Evolutionary conservation across 2,888 invertebrate species (phyloP).

Genomic region (Bimastos eiseni): DNA sequence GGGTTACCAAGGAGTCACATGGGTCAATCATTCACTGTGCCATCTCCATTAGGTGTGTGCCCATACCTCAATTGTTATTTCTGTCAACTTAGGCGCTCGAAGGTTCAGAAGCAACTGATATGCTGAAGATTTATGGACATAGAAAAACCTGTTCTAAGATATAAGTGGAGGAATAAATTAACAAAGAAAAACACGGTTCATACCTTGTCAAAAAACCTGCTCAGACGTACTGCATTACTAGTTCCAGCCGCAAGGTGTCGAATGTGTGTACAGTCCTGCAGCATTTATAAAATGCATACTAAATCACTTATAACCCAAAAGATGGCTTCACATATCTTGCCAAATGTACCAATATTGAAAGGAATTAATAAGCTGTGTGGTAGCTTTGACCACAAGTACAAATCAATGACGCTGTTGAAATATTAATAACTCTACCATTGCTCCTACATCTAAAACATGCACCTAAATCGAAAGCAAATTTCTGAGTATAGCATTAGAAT

Average conservation of each 20-base stretch:
- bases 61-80: too few species aligned
- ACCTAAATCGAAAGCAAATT: background rate
- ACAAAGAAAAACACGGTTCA: background rate
- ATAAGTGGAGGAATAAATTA: background rate
- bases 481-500: background rate
- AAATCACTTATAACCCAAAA: background rate
- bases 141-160: background rate
- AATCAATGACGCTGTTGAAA: background rate
- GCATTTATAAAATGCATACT: conserved; percentile 40
- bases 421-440: background rate
- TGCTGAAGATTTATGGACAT: too few species aligned
- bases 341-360: background rate
- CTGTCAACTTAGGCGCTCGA: too few species aligned
- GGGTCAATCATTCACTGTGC: too few species aligned
- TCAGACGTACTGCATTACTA: conserved; percentile 88
- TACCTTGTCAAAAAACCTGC: conserved; percentile 89
- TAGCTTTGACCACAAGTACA: background rate
- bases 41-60: too few species aligned
- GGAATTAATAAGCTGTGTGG: background rate
- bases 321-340: background rate
- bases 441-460: background rate
- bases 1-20: too few species aligned
- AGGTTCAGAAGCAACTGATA: too few species aligned
- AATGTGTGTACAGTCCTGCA: conserved; percentile 68
- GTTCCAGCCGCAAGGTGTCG: conserved; percentile 90